These are phyloP conservation scores for Cepphus grylle DNA, from an alignment of 2,113 vertebrate genomes.

Conservation along the genomic window DNA sequence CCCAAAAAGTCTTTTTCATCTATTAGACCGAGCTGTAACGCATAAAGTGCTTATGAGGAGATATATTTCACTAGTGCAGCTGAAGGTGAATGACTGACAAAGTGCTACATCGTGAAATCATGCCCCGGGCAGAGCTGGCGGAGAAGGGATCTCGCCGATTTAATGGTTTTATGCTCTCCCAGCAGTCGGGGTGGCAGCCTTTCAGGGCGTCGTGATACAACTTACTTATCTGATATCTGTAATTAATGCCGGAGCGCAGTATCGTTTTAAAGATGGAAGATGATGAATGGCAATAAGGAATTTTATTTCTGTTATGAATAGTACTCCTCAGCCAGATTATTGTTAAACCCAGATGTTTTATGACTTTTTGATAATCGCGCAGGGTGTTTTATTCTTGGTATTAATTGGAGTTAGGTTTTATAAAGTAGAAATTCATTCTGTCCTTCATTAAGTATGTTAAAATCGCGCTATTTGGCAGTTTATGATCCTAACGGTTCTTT, in stretches of 20 bases:
- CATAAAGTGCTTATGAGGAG: background rate
- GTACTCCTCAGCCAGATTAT: background rate
- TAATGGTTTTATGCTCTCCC: background rate
- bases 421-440: background rate
- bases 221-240: slow-evolving; percentile 32
- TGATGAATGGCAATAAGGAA: background rate
- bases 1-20: background rate
- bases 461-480: background rate
- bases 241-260: background rate
- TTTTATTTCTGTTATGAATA: background rate
- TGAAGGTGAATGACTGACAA: slow-evolving; percentile 10
- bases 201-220: background rate
- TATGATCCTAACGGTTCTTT: background rate
- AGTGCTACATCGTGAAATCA: background rate
- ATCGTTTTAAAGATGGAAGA: background rate
- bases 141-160: background rate
- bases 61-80: background rate
- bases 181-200: background rate
- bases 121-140: background rate
- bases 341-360: slow-evolving; percentile 44
- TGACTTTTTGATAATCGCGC: background rate
- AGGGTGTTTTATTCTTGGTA: slow-evolving; percentile 17
- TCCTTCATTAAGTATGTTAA: background rate
- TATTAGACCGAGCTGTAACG: background rate
- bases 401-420: slow-evolving; percentile 7